Evolutionary conservation across 1,140 invertebrate genomes (phyloP).

Genomic region (Wasmannia auropunctata): DNA sequence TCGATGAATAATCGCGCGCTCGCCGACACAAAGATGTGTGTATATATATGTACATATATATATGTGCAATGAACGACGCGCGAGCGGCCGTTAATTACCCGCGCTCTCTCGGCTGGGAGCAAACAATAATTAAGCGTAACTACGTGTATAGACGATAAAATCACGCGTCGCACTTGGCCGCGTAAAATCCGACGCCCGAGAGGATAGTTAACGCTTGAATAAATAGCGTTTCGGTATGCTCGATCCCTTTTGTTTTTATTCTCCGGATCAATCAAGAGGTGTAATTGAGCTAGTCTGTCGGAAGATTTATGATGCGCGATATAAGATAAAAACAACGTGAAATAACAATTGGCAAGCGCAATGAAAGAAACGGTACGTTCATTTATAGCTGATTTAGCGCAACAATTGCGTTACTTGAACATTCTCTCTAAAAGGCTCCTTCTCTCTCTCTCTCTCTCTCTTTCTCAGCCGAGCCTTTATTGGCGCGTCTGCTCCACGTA

Average conservation of each 20-base stretch:
- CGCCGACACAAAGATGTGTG: not conserved
- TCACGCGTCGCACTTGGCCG: conserved; percentile 27
- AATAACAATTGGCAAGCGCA: not conserved
- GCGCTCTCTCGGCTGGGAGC: conserved; percentile 9
- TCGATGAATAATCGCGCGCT: conserved; percentile 33
- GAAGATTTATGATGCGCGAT: not conserved
- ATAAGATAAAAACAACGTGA: not conserved
- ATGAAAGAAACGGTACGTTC: not conserved
- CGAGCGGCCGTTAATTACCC: conserved; percentile 38
- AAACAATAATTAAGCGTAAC: conserved; percentile 54
- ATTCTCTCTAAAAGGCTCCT: not conserved
- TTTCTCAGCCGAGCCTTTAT: not conserved
- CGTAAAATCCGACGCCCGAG: conserved; percentile 16
- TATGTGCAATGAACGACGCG: not conserved
- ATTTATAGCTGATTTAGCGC: too few species aligned
- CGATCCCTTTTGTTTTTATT: too few species aligned
- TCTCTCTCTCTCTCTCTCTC: too few species aligned
- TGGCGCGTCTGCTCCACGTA: not conserved
- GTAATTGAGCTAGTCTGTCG: not conserved
- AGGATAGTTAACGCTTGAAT: conserved; percentile 18
- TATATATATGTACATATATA: not conserved
- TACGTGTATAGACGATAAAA: conserved; percentile 37
- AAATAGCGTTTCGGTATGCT: conserved; percentile 3
- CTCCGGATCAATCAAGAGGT: too few species aligned
- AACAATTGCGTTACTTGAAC: not conserved